These are phyloP conservation scores for Cephalophus harveyi DNA, from an alignment of 2,113 vertebrate genomes.

Conservation along the genomic window DNA sequence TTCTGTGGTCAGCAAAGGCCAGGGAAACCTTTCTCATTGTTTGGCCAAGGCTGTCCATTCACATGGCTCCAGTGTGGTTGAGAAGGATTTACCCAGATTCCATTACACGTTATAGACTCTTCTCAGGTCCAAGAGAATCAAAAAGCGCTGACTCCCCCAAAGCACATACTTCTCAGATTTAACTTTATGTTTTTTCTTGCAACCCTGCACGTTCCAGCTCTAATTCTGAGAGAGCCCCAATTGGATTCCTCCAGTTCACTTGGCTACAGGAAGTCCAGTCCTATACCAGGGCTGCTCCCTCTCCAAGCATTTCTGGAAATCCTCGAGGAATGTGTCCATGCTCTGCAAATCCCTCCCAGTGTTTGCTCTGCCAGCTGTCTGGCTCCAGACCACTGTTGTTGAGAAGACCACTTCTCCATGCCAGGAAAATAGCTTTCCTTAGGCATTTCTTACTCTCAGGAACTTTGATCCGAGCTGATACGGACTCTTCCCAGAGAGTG, in stretches of 20 bases:
- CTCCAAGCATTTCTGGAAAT: background rate
- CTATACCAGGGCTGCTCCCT: background rate
- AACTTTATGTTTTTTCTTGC: background rate
- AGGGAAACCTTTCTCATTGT: accelerated
- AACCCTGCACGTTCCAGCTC: background rate
- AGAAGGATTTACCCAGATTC: background rate
- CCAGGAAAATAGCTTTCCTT: background rate
- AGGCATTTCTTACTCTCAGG: background rate
- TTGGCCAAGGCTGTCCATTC: background rate
- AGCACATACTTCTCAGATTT: background rate
- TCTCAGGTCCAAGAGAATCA: background rate
- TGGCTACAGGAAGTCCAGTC: background rate
- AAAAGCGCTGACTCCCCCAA: background rate
- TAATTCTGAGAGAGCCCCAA: background rate
- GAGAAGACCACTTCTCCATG: background rate
- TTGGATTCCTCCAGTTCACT: background rate
- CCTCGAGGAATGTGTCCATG: background rate
- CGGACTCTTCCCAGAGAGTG: background rate
- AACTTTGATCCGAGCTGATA: background rate
- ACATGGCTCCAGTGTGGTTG: accelerated
- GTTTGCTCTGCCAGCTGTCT: background rate
- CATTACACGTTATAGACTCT: background rate
- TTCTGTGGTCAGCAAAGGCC: background rate
- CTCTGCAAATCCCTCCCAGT: background rate
- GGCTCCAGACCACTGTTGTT: background rate